Evolutionary conservation across 92 coral and sea anemone species (phyloP), one percentile per base, ranked within the genome.

Genomic region (Parazoanthus swiftii): DNA sequence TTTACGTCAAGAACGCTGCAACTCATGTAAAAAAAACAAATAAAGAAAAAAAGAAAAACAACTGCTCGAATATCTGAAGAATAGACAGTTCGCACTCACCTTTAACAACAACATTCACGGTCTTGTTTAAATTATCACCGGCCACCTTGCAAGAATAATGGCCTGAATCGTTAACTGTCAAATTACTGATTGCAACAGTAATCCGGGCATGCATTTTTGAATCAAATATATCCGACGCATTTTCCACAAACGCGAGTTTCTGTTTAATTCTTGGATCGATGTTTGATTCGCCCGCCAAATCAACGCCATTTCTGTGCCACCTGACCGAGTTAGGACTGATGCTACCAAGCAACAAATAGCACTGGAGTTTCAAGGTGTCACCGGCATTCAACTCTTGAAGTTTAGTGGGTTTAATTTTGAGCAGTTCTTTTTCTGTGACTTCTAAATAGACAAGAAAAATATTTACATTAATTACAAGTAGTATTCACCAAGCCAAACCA

Each of bases 301-400:
- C 43, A 46, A 44, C 50, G 23, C 87, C 48, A 29, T 84, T 74
- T 71, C 75, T 71, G 16, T 84, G 79, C 87, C 79, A 84, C 36
- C 51, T 54, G 21, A 84, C 42, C 11, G 26, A n/a, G 0, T 0
- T 0, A 2, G 87, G 87, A 33, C 4, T 0, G 8, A 84, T 16
- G 21, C 46, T 70, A 8, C 78, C 79, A 21, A 84, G 67, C 26
- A 84, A 71, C 18, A 84, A 84, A 29, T 29, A 29, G 25, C 87
- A 84, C 87, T 84, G 87, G 29, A 84, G 87, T 44, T 84, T 71
- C 54, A 84, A 73, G 3, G 87, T 84, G 1, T 72, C 44, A 10
- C n/a, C 21, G 11, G 79, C 87, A 72, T 72, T 29, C 42, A 84
- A 15, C 48, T 23, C 63, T 20, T 84, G 79, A 4, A 11, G 87